Conservation (phyloP, 2,888 invertebrate species). For the Sepioteuthis lessoniana region DNA sequence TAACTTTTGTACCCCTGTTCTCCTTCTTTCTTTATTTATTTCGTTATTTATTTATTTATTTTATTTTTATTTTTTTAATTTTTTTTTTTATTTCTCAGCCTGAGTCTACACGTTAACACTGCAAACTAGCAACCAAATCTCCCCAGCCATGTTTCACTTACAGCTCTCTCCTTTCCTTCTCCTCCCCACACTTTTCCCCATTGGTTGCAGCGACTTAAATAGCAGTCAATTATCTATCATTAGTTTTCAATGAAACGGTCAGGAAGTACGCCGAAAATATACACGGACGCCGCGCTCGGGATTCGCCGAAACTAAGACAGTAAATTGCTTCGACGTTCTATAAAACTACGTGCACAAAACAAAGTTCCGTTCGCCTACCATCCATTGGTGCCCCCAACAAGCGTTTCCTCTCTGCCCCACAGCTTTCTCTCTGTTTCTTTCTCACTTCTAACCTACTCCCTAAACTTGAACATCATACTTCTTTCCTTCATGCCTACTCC, state of each 20-base stretch:
- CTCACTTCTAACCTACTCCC: background rate
- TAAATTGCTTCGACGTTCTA: background rate
- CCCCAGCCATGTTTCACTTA: background rate
- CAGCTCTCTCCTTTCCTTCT: background rate
- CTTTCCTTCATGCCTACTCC: background rate
- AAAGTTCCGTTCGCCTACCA: constrained; percentile 33
- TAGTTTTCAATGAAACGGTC: constrained; percentile 33
- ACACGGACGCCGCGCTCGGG: constrained; percentile 1
- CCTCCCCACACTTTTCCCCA: background rate
- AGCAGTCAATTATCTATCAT: constrained; percentile 33
- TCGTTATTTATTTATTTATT: background rate
- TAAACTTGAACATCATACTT: background rate
- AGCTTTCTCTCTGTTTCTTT: background rate
- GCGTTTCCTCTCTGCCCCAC: background rate
- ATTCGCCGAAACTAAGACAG: constrained; percentile 17
- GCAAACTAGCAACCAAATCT: background rate
- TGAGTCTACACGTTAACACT: background rate
- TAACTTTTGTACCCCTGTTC: no score
- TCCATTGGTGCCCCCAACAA: background rate
- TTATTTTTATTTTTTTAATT: background rate
- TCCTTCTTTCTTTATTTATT: no score
- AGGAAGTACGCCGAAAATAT: constrained; percentile 21
- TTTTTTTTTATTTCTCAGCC: background rate
- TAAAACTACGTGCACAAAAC: background rate
- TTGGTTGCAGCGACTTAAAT: constrained; percentile 1